These are phyloP conservation scores for Mohoua ochrocephala DNA, from an alignment of 2,113 vertebrate genomes.

Conservation along the genomic window DNA sequence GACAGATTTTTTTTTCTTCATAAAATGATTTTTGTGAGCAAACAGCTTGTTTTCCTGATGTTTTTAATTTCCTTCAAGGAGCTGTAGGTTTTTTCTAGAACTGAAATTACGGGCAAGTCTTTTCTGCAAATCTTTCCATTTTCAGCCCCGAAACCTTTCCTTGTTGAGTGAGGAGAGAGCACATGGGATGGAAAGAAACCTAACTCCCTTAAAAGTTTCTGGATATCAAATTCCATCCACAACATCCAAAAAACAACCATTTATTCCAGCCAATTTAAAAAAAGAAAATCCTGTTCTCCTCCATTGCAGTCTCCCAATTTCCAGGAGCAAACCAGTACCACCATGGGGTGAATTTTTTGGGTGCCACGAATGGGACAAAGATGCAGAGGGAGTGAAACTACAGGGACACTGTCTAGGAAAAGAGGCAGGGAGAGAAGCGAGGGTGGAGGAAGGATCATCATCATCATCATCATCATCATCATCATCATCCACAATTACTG, in stretches of 20 bases:
- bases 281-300: background rate
- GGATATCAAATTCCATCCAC: background rate
- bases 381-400: background rate
- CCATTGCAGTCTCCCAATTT: background rate
- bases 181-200: background rate
- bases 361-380: background rate
- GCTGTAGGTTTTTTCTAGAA: background rate
- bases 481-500: background rate
- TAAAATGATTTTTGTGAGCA: background rate
- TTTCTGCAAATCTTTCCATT: background rate
- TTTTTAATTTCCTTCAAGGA: background rate
- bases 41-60: background rate
- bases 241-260: background rate
- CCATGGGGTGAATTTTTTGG: background rate
- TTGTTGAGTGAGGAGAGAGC: fast-evolving
- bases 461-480: background rate
- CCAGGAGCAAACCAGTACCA: background rate
- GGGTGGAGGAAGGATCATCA: background rate
- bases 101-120: background rate
- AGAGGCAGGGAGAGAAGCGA: background rate
- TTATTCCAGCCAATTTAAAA: background rate
- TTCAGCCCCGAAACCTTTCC: background rate
- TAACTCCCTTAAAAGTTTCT: background rate
- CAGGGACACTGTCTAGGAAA: background rate
- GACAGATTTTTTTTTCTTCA: background rate